Conservation (phyloP, 2,797 vertebrate species). For the Phataginus tricuspis region DNA sequence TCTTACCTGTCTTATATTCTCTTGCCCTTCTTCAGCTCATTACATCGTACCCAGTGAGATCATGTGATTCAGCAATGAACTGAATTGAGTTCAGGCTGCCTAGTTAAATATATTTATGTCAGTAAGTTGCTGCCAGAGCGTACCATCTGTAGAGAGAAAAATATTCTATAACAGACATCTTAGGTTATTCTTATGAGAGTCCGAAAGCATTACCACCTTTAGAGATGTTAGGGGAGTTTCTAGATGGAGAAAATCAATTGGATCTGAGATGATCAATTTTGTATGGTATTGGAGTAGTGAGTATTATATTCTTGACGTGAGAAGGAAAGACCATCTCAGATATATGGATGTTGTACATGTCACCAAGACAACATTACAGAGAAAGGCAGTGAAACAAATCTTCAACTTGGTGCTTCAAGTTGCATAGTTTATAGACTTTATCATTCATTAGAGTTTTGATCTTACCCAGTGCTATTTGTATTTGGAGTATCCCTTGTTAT, state of each 20-base stretch:
- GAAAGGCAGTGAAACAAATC: neutral
- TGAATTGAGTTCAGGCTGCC: neutral
- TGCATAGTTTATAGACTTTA: neutral
- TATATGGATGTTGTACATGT: neutral
- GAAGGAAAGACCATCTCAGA: neutral
- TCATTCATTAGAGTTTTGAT: neutral
- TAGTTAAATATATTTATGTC: neutral
- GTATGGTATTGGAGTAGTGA: neutral
- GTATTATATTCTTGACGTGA: neutral
- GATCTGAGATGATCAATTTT: neutral
- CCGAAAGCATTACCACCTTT: neutral
- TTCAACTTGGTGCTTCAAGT: neutral
- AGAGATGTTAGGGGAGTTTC: neutral
- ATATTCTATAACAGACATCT: neutral
- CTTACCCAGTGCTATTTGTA: neutral
- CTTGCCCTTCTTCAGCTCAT: neutral
- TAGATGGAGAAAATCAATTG: neutral
- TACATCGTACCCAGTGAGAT: neutral
- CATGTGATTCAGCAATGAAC: neutral
- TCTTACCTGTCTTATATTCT: conserved; percentile 9
- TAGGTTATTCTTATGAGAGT: conserved; percentile 6
- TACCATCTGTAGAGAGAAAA: neutral
- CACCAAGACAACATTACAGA: neutral
- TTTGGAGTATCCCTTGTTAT: neutral
- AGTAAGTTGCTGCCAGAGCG: neutral